Evolutionary conservation across 1,140 invertebrate genomes (phyloP).

Genomic region (Artemia franciscana): DNA sequence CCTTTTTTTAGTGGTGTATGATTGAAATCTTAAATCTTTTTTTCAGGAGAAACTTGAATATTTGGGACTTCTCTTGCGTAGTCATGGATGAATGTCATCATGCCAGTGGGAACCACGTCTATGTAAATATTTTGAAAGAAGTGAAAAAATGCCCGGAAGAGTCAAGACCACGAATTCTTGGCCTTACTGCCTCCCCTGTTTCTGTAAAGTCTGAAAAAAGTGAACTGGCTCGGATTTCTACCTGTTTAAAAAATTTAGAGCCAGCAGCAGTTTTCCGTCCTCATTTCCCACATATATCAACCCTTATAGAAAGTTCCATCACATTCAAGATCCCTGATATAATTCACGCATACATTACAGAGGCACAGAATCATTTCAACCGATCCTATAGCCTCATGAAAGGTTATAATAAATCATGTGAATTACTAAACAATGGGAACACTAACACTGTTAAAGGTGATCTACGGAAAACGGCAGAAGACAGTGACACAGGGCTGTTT

Average conservation of each 20-base stretch:
- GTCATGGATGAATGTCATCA: conserved; percentile 4
- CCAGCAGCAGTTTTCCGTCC: conserved; percentile 1
- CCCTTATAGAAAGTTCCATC: background rate
- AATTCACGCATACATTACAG: background rate
- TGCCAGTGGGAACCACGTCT: background rate
- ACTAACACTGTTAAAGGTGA: too few species aligned
- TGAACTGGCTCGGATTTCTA: background rate
- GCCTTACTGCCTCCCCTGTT: background rate
- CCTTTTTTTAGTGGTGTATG: too few species aligned
- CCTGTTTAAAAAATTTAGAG: background rate
- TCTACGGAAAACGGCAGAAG: too few species aligned
- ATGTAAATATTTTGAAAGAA: background rate
- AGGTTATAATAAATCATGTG: too few species aligned
- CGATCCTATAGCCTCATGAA: background rate
- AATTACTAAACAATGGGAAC: too few species aligned
- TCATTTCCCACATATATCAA: background rate
- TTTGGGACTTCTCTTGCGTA: background rate
- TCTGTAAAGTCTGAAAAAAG: background rate
- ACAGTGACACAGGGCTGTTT: too few species aligned
- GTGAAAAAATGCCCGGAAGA: background rate
- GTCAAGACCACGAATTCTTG: background rate
- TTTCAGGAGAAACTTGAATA: background rate
- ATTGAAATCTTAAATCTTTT: too few species aligned
- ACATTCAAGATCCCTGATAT: background rate
- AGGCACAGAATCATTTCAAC: background rate